phyloP scores from a whole-genome alignment of 2,888 invertebrate species.

The Hydrotaea cyrtoneurina region DNA sequence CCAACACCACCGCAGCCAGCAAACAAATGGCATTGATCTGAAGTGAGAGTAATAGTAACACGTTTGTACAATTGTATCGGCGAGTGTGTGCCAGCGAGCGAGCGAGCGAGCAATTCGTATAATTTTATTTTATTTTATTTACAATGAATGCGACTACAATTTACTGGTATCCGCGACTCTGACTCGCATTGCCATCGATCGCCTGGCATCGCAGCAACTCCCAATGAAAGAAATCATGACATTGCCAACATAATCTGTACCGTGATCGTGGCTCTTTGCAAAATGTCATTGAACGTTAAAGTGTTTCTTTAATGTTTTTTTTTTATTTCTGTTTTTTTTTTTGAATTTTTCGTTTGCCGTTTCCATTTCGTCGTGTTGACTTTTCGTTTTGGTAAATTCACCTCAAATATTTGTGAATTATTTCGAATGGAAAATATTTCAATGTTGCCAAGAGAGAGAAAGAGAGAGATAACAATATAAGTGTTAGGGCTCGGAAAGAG shows the following conservation, averaged over 20 bases:
- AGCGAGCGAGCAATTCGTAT: background rate
- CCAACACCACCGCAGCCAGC: background rate
- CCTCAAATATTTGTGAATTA: no score
- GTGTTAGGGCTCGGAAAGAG: no score
- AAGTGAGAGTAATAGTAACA: conserved; percentile 59
- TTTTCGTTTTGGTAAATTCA: no score
- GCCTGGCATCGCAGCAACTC: background rate
- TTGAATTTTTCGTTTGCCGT: background rate
- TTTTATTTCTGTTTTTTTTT: conserved; percentile 34
- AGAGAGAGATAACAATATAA: no score
- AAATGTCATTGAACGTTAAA: conserved; percentile 61
- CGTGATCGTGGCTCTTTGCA: conserved; percentile 30
- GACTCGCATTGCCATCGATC: background rate
- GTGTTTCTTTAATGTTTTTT: conserved; percentile 37
- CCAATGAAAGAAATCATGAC: background rate
- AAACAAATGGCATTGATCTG: conserved; percentile 64
- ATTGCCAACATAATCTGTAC: conserved; percentile 6
- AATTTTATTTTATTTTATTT: background rate
- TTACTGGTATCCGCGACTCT: background rate
- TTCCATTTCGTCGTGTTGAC: background rate
- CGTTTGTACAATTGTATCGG: conserved; percentile 21
- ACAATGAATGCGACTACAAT: background rate
- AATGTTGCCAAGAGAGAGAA: no score
- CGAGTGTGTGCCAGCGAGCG: background rate
- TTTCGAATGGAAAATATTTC: background rate